A percentile compares a stretch with the other conserved stretches of the same genome.
phyloP scores from a whole-genome alignment of 1,140 invertebrate genomes.

The Cecropterus lyciades region DNA sequence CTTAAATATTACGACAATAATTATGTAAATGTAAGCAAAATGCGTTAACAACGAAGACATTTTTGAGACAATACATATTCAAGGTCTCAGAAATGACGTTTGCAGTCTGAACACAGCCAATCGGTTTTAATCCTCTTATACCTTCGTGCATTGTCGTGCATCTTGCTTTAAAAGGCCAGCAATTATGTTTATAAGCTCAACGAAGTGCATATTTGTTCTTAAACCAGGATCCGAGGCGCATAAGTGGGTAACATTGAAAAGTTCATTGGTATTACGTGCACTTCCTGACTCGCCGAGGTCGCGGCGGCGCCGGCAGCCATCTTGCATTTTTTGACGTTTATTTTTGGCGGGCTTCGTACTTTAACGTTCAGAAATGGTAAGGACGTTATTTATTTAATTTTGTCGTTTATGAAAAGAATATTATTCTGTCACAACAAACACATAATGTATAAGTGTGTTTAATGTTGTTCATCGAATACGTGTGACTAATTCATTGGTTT shows the following conservation, averaged over 20 bases:
- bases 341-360: slow-evolving; percentile 74
- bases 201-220: slow-evolving; percentile 57
- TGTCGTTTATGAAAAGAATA: slow-evolving; percentile 29
- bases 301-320: slow-evolving; percentile 67
- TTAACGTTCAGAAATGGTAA: slow-evolving; percentile 59
- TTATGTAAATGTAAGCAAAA: slow-evolving; percentile 21
- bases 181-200: slow-evolving; percentile 52
- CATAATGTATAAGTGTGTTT: neutral
- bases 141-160: slow-evolving; percentile 31
- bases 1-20: slow-evolving; percentile 4
- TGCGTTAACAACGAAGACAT: slow-evolving; percentile 22
- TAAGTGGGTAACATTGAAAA: slow-evolving; percentile 79
- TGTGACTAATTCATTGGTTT: neutral
- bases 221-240: slow-evolving; percentile 59
- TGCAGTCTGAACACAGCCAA: slow-evolving; percentile 1
- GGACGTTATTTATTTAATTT: slow-evolving; percentile 42
- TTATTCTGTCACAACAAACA: neutral
- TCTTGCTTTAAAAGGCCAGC: slow-evolving; percentile 64
- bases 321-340: slow-evolving; percentile 81
- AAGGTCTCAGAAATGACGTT: slow-evolving; percentile 41
- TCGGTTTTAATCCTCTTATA: slow-evolving; percentile 9
- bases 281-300: slow-evolving; percentile 75
- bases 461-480: neutral
- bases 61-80: slow-evolving; percentile 39
- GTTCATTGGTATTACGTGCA: slow-evolving; percentile 82